phyloP scores from a whole-genome alignment of 2,113 vertebrate genomes.

The Chloropsis hardwickii region DNA sequence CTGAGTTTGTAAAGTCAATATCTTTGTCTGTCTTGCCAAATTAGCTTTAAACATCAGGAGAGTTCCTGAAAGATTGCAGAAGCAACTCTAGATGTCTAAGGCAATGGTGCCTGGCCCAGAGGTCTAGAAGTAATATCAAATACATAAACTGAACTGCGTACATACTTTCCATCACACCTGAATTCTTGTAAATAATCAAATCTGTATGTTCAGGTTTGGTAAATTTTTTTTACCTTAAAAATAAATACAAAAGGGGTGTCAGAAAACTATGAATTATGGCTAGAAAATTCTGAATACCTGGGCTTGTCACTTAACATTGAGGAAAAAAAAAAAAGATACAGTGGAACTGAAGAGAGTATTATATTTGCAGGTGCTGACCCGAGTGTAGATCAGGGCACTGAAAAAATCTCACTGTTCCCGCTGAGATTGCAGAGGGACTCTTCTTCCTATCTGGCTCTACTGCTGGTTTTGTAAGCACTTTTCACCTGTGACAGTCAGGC shows the following conservation, averaged over 20 bases:
- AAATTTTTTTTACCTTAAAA: background rate
- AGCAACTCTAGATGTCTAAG: slow-evolving; percentile 37
- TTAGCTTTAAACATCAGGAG: slow-evolving; percentile 56
- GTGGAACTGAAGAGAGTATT: background rate
- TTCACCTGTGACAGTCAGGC: slow-evolving; percentile 45
- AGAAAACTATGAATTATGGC: background rate
- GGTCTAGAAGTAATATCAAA: slow-evolving; percentile 22
- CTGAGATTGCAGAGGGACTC: background rate
- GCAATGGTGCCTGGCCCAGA: slow-evolving; percentile 31
- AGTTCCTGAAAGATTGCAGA: slow-evolving; percentile 47
- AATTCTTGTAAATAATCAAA: slow-evolving; percentile 25
- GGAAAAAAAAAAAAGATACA: background rate
- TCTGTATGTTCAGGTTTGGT: slow-evolving; percentile 11
- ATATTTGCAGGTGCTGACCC: background rate
- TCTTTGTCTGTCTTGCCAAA: slow-evolving; percentile 35
- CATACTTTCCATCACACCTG: slow-evolving; percentile 49
- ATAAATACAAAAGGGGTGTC: background rate
- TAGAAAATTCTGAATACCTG: background rate
- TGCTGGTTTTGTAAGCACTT: slow-evolving; percentile 53
- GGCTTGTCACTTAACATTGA: background rate
- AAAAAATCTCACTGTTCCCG: background rate
- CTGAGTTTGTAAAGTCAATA: background rate
- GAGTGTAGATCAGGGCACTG: background rate
- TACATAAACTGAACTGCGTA: slow-evolving; percentile 34
- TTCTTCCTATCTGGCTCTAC: slow-evolving; percentile 39